Evolutionary conservation across 2,113 vertebrate genomes (phyloP).

Genomic region (Enhydra lutris): DNA sequence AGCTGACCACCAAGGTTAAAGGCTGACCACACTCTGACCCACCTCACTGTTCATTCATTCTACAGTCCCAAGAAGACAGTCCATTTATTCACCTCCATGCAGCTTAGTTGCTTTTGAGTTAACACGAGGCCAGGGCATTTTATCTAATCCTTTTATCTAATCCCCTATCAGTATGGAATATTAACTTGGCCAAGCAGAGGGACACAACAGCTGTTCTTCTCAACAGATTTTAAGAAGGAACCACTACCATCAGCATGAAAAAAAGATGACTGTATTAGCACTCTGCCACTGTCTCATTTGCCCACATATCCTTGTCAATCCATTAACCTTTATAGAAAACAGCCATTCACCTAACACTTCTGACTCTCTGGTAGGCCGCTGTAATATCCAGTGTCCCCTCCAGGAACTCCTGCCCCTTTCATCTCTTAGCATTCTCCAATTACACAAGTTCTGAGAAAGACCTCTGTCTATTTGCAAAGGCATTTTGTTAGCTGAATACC

Average conservation of each 20-base stretch:
- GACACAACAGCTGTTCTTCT: neutral
- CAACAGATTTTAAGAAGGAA: conserved; percentile 11
- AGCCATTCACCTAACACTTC: neutral
- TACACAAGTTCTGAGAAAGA: neutral
- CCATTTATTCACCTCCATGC: neutral
- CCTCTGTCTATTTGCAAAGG: conserved; percentile 10
- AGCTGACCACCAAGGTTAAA: neutral
- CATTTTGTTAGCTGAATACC: neutral
- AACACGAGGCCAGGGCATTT: neutral
- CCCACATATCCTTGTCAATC: neutral
- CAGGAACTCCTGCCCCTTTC: neutral
- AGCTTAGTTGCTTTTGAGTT: neutral
- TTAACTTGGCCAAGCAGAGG: neutral
- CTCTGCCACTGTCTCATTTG: neutral
- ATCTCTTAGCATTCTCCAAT: neutral
- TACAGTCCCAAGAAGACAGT: neutral
- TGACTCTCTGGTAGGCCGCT: neutral
- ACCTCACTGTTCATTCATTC: neutral
- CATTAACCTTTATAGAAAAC: neutral
- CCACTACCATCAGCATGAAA: neutral
- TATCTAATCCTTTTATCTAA: neutral
- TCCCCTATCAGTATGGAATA: neutral
- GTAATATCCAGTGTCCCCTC: neutral
- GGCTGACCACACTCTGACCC: neutral
- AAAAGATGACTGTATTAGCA: neutral